Evolutionary conservation across 2,113 vertebrate genomes (phyloP).

Genomic region (Choloepus hoffmanni): DNA sequence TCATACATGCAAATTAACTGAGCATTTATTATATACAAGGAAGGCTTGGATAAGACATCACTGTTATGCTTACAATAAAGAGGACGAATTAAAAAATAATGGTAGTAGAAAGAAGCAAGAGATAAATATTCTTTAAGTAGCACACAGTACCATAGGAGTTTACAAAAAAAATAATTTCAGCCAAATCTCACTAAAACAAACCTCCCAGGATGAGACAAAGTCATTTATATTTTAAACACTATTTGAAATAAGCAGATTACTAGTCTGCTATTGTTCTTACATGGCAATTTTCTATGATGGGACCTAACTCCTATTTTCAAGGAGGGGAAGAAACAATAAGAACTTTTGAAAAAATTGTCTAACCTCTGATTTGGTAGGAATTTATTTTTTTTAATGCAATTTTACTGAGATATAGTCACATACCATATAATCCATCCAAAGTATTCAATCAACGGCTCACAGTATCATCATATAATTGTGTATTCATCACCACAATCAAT

Average conservation of each 20-base stretch:
- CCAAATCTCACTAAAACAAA: conserved; percentile 1
- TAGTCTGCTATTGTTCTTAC: neutral
- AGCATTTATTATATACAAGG: neutral
- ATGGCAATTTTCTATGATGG: neutral
- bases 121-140: neutral
- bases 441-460: too few species aligned
- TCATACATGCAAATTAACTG: neutral
- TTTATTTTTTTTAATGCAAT: too few species aligned
- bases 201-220: neutral
- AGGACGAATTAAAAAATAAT: neutral
- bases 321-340: conserved; percentile 14
- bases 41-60: neutral
- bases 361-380: neutral
- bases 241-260: neutral
- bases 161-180: neutral
- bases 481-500: too few species aligned
- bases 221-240: conserved; percentile 36
- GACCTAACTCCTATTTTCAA: conserved; percentile 40
- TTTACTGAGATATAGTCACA: too few species aligned
- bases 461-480: too few species aligned
- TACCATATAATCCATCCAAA: too few species aligned
- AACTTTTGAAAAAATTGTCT: neutral
- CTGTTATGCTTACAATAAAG: neutral
- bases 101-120: neutral
- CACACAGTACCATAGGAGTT: neutral